Conservation (phyloP, 1,140 invertebrate species). For the Sminthurides bifidus region DNA sequence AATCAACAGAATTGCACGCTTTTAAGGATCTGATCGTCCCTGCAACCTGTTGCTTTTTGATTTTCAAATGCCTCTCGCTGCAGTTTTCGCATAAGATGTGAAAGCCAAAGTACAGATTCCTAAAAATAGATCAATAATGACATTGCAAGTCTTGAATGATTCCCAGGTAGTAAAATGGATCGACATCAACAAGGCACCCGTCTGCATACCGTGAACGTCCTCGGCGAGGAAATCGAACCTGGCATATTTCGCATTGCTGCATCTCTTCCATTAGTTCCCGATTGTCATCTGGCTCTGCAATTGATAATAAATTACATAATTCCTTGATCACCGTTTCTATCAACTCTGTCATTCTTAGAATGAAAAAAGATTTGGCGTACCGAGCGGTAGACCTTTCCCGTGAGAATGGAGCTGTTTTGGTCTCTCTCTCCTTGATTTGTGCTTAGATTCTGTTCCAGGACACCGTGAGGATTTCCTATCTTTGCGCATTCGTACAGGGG, state of each 20-base stretch:
- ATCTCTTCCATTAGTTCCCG: conserved; percentile 25
- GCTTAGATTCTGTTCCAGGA: not conserved
- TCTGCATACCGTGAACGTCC: conserved; percentile 23
- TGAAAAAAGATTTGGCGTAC: not conserved
- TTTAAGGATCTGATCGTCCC: not conserved
- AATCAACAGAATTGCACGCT: not conserved
- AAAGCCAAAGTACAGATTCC: conserved; percentile 28
- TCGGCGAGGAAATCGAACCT: conserved; percentile 21
- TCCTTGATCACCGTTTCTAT: not conserved
- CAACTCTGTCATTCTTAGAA: no score
- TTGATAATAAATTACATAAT: no score
- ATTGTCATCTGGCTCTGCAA: conserved; percentile 22
- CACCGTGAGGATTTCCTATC: not conserved
- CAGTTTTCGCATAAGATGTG: conserved; percentile 27
- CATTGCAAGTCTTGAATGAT: no score
- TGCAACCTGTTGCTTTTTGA: conserved; percentile 30
- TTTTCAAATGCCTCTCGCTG: conserved; percentile 26
- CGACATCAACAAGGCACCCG: no score
- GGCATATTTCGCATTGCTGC: conserved; percentile 28
- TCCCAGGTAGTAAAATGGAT: no score
- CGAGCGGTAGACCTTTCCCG: conserved; percentile 24
- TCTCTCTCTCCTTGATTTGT: conserved; percentile 14
- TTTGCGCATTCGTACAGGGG: conserved; percentile 14
- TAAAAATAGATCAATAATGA: conserved; percentile 6
- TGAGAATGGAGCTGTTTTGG: conserved; percentile 25